Evolutionary conservation across 2,797 vertebrate species (phyloP), one percentile per base, ranked within the genome.

Genomic region (Liasis olivaceus): DNA sequence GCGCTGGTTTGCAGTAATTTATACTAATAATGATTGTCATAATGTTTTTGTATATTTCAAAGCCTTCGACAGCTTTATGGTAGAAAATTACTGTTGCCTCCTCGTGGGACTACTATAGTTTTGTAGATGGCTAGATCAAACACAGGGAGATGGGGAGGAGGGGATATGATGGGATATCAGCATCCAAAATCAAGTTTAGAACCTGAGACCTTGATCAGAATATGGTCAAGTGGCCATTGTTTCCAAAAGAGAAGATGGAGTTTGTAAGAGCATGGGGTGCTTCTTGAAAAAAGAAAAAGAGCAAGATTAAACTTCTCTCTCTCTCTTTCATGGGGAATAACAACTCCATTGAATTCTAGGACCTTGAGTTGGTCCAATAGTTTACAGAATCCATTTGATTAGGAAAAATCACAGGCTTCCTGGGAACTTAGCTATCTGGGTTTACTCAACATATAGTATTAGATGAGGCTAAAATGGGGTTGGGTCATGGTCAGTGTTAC

Each of bases 31-130:
- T 90, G 94, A 95, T 96, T 95, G 92, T 93, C 94, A 92, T 96
- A 96, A 97, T 97, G 87, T 95, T 95, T 97, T 96, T 89, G 90
- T 90, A 95, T 95, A 95, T 97, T 97, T 96, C 96, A 96, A 96
- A 93, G 93, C 94, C 95, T 97, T 97, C 94, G 97, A 94, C 95
- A 96, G 96, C 94, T 97, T 97, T 97, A 97, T 96, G 93, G 86
- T 91, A n/a, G 60, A 94, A 92, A 91, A 95, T 97, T 96, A 89
- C 95, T 96, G 95, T 96, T 97, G 96, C 95, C 97, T 95, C 95
- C 96, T 91, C 95, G 90, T 85, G 91, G 94, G 94, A 94, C 90
- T 96, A 92, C 95, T 92, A 85, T 88, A 91, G 93, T 92, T 97
- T 96, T 96, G 94, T 0, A 0, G 81, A 91, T 86, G 96, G 90